Conservation (phyloP, 2,797 vertebrate genomes). For the Xenops minutus region DNA sequence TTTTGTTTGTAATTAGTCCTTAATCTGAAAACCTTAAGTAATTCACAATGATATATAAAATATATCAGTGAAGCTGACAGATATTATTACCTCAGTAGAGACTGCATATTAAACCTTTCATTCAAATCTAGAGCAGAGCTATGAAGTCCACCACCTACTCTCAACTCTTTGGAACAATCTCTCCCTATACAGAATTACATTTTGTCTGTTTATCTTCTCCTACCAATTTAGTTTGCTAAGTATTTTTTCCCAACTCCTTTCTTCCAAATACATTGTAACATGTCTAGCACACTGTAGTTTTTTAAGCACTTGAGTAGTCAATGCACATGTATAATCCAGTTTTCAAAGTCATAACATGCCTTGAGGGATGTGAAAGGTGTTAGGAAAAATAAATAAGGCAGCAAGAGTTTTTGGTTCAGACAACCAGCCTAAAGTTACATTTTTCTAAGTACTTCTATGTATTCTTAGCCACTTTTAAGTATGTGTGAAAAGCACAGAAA, state of each 20-base stretch:
- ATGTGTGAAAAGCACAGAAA: conserved; percentile 33
- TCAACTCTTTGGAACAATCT: background rate
- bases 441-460: conserved; percentile 18
- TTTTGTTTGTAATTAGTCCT: conserved; percentile 10
- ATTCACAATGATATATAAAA: background rate
- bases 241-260: conserved; percentile 2
- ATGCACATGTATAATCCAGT: conserved; percentile 11
- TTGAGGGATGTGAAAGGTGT: conserved; percentile 57
- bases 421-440: conserved; percentile 27
- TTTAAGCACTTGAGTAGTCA: conserved; percentile 25
- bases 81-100: background rate
- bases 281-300: background rate
- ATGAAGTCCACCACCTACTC: background rate
- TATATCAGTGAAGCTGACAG: background rate
- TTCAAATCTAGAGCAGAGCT: background rate
- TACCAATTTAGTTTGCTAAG: background rate
- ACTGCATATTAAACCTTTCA: background rate
- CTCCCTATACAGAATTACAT: background rate
- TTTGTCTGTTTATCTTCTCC: background rate
- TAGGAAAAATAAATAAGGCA: conserved; percentile 65
- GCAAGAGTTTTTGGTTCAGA: conserved; percentile 26
- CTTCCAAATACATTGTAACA: background rate
- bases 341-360: conserved; percentile 49
- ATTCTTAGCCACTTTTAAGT: conserved; percentile 27
- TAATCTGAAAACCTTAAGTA: background rate